Percentiles rank a stretch among this genome's conserved stretches.
phyloP scores from a whole-genome alignment of 2,888 invertebrate species.

The Polymixis flavicincta region DNA sequence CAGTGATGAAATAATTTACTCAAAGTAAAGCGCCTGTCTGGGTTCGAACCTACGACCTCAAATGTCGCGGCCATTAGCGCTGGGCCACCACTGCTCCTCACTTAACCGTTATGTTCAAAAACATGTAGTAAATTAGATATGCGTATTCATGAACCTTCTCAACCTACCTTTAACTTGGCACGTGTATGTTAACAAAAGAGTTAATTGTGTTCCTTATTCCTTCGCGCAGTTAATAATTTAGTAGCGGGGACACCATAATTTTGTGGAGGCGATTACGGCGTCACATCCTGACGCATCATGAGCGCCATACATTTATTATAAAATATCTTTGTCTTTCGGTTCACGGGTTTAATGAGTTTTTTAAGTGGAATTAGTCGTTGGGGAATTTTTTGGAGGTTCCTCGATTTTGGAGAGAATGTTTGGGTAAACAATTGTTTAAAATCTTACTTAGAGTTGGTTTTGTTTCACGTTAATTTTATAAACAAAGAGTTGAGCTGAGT shows the following conservation, averaged over 20 bases:
- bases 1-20: too few relatives aligned
- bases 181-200: conserved; percentile 73
- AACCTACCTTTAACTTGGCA: background rate
- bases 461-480: background rate
- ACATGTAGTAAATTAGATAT: background rate
- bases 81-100: too few relatives aligned
- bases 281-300: conserved; percentile 45
- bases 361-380: conserved; percentile 50
- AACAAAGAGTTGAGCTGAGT: background rate
- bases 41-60: too few relatives aligned
- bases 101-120: background rate
- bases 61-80: too few relatives aligned
- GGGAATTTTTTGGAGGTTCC: conserved; percentile 1
- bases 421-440: conserved; percentile 33
- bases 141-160: conserved; percentile 25
- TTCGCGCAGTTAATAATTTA: conserved; percentile 66
- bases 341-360: conserved; percentile 57
- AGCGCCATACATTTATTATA: conserved; percentile 63
- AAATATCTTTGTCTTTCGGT: conserved; percentile 56
- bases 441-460: background rate
- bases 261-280: conserved; percentile 65
- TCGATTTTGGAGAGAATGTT: conserved; percentile 9
- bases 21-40: too few relatives aligned
- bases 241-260: conserved; percentile 66
- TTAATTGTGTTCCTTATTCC: conserved; percentile 72